These are phyloP conservation scores for Podotricha telesiphe DNA, from an alignment of 2,888 invertebrate species.

Conservation along the genomic window DNA sequence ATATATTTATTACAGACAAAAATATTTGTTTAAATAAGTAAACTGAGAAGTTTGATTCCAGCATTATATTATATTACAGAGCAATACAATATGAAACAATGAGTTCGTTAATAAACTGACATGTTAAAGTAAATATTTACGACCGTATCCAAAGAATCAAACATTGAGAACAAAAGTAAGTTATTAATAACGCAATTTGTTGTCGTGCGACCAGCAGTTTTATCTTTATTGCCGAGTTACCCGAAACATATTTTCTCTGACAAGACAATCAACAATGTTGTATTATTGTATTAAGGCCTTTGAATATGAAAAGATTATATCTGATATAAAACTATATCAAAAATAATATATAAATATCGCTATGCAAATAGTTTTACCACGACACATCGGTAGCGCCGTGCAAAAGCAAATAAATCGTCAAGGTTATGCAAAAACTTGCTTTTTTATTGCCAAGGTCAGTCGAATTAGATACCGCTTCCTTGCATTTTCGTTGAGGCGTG, in stretches of 20 bases:
- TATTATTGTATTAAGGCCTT: conserved; percentile 38
- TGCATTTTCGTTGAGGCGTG: conserved; percentile 69
- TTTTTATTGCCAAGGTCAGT: conserved; percentile 82
- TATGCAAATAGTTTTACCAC: conserved; percentile 29
- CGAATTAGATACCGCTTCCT: conserved; percentile 75
- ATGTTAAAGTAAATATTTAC: neutral
- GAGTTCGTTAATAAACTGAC: neutral
- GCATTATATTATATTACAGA: no score
- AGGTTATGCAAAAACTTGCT: conserved; percentile 70
- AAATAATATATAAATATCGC: neutral
- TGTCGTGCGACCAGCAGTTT: conserved; percentile 34
- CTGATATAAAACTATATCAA: conserved; percentile 16
- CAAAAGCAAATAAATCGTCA: conserved; percentile 62
- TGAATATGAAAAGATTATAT: conserved; percentile 36
- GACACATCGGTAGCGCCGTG: conserved; percentile 50
- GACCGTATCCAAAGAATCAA: conserved; percentile 13
- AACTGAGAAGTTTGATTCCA: neutral
- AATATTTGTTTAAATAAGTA: neutral
- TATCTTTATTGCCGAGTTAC: conserved; percentile 39
- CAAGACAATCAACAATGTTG: conserved; percentile 39
- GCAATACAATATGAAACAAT: neutral
- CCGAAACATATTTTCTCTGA: conserved; percentile 40
- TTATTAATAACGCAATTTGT: conserved; percentile 41
- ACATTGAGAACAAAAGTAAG: conserved; percentile 38
- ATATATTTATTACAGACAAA: neutral